Evolutionary conservation across 2,888 invertebrate genomes (phyloP).

Genomic region (Chrysodeixis includens): DNA sequence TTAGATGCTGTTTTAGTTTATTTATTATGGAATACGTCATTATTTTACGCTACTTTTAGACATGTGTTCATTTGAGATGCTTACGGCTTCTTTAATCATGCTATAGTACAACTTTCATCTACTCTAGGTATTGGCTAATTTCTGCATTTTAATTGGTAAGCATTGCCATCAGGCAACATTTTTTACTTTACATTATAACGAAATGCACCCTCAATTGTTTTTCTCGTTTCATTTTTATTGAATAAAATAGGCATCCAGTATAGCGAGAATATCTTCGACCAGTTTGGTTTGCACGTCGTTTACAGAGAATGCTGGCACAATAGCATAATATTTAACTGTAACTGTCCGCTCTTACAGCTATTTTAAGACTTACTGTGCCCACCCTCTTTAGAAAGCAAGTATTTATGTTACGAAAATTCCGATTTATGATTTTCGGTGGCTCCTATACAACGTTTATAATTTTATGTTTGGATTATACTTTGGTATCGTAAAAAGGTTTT

Average conservation of each 20-base stretch:
- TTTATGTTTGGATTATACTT: slow-evolving; percentile 81
- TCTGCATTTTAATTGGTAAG: too few relatives aligned
- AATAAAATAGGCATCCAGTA: background rate
- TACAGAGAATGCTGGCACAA: slow-evolving; percentile 31
- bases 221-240: background rate
- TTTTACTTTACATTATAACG: too few relatives aligned
- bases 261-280: slow-evolving; percentile 24
- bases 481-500: slow-evolving; percentile 80
- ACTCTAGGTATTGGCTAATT: too few relatives aligned
- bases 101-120: too few relatives aligned
- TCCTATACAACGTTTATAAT: slow-evolving; percentile 76
- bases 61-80: too few relatives aligned
- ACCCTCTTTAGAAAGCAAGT: slow-evolving; percentile 55
- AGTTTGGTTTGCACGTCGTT: slow-evolving; percentile 26
- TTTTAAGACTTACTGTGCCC: slow-evolving; percentile 37
- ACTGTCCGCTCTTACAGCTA: slow-evolving; percentile 24
- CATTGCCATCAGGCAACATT: too few relatives aligned
- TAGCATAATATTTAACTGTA: slow-evolving; percentile 40
- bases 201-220: too few relatives aligned
- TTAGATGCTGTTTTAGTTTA: background rate
- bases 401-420: slow-evolving; percentile 57
- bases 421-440: slow-evolving; percentile 78
- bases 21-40: background rate
- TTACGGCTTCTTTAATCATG: too few relatives aligned
- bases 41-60: background rate